Percentiles rank a stretch among this genome's conserved stretches.
Conservation (phyloP, 2,797 vertebrate species). For the Psittacula echo region DNA sequence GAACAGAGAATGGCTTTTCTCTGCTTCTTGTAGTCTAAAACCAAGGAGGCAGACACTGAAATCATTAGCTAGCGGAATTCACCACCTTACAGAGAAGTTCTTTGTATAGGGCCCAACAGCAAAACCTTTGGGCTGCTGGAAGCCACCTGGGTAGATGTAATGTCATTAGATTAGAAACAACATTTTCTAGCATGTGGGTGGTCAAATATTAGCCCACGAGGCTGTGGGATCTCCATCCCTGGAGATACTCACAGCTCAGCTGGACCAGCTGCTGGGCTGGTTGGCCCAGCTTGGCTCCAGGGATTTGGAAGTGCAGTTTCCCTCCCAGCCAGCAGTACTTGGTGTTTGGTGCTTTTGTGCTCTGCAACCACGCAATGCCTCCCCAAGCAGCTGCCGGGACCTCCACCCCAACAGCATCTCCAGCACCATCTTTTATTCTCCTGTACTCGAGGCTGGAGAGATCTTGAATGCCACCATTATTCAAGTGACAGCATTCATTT, state of each 20-base stretch:
- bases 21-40: background rate
- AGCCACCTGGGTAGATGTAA: background rate
- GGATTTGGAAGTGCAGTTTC: fast-evolving
- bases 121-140: background rate
- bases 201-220: background rate
- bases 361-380: fast-evolving
- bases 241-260: background rate
- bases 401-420: background rate
- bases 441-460: background rate
- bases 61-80: background rate
- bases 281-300: background rate
- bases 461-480: background rate
- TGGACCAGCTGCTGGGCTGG: fast-evolving
- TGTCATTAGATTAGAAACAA: background rate
- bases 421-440: background rate
- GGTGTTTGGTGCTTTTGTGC: background rate
- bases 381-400: fast-evolving
- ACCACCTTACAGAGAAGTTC: background rate
- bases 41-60: background rate
- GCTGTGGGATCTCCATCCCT: background rate
- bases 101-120: background rate
- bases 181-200: background rate
- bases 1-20: background rate
- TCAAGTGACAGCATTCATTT: background rate
- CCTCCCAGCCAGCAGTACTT: background rate